Evolutionary conservation across 2,888 invertebrate genomes (phyloP), one percentile per base, ranked within the genome.

Genomic region (Eustalomyia histrio): DNA sequence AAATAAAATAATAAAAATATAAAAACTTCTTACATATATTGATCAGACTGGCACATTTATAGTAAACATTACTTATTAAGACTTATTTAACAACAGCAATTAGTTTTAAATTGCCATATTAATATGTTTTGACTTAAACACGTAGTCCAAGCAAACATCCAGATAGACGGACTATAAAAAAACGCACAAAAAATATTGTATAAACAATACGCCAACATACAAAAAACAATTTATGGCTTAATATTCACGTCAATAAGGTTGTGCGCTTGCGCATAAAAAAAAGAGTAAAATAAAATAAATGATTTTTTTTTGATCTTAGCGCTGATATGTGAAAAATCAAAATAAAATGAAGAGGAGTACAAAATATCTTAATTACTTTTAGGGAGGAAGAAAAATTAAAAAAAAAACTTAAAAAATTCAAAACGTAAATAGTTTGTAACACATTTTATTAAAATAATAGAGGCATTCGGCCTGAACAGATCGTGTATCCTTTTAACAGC

Each of bases 81-180:
- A 71, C 75, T 81, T 81, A 75, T 78, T 81, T 78, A 81, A 81
- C 74, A 81, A 78, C 81, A 81, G 81, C 81, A 81, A 81, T 81
- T 81, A 81, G 81, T 81, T 78, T 75, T 71, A 81, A 81, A 81
- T 78, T 78, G 81, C 81, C 81, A 81, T 78, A 81, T 81, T 81
- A 81, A 81, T 81, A 75, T 74, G 69, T 78, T 78, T 78, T 72
- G 72, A 71, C 75, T 73, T 80, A 74, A 78, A 71, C 76, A 79
- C 68, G 72, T 65, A 76, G 24, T 47, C 73, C 16, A 21, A 64
- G 50, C 18, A 60, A 58, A 68, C 69, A 60, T 47, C 18, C 35
- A 53, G 52, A 69, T 43, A n/a, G 52, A 60, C 63, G 5, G 29
- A 29, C 29, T 6, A 29, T 35, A 57, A 55, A 24, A 24, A 63